Base-by-base conservation (phyloP, 2,797 vertebrate genomes). In the Neosilurus mollespiculum region DNA sequence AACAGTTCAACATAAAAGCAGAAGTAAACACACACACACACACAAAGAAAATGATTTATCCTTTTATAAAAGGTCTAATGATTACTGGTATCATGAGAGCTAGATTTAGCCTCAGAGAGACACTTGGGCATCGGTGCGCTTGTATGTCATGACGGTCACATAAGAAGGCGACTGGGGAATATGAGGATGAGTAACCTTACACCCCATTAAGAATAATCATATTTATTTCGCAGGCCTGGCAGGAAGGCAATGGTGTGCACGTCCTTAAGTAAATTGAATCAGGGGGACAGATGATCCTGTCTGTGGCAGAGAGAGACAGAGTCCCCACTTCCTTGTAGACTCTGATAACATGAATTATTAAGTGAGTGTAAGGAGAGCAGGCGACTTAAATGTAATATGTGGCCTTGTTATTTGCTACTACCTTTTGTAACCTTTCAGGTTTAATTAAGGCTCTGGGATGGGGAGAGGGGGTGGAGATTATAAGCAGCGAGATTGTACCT, bases 161-260 rank as follows among this genome's bases (percentile, higher is more conserved):
- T 90, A 89, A 91, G 92, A 78, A 90, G 91, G 89, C 88, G 89
- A 80, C 90, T 89, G 88, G 91, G 91, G 91, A 93, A 86, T 88
- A 90, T 86, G 88, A 89, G 87, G 89, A 93, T 88, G 90, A 88
- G 94, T 94, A 94, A 95, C 93, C 92, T 93, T 93, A 95, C 94
- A 95, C 94, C 94, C 93, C 94, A 94, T 95, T 95, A 94, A 94
- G 92, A 93, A 93, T 93, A 93, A 90, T 92, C 92, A 94, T 94
- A 94, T 95, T 94, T 95, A 95, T 95, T 95, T 94, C 94, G 93
- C 92, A 93, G 91, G 90, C 91, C 86, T 88, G 89, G 86, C 90
- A 90, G 88, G 87, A 89, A 92, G 91, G 92, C 92, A 93, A 90
- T 90, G 90, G 88, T 91, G 91, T 85, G 87, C 92, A 92, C 91